A percentile compares a stretch with the other conserved stretches of the same genome.
Conservation (phyloP, 2,113 vertebrate species). For the Mellivora capensis region DNA sequence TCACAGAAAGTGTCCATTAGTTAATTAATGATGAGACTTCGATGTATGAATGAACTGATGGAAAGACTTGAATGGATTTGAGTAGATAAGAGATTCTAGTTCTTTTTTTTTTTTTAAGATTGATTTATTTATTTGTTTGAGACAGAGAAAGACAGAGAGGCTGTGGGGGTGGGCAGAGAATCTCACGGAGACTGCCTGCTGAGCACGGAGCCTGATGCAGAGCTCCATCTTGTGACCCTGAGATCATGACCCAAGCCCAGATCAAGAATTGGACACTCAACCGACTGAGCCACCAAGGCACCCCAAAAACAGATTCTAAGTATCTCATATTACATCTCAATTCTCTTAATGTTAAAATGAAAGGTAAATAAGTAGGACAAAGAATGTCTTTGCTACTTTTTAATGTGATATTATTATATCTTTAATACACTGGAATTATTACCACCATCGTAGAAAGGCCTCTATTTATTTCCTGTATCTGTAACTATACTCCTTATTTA, state of each 20-base stretch:
- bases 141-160: background rate
- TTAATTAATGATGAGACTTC: background rate
- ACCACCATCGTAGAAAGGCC: background rate
- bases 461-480: background rate
- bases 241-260: background rate
- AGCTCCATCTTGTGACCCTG: background rate
- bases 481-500: background rate
- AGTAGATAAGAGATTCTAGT: background rate
- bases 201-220: background rate
- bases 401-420: background rate
- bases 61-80: background rate
- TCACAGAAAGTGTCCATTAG: background rate
- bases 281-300: accelerated
- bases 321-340: background rate
- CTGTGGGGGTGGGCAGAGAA: background rate
- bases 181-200: background rate
- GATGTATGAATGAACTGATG: background rate
- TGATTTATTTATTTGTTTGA: background rate
- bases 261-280: background rate
- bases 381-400: background rate
- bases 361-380: conserved; percentile 6
- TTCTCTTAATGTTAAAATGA: background rate
- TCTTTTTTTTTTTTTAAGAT: background rate
- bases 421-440: background rate
- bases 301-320: background rate